Evolutionary conservation across 2,888 invertebrate species (phyloP), one percentile per base, ranked within the genome.

Genomic region (Ptycholaimellus sp.): DNA sequence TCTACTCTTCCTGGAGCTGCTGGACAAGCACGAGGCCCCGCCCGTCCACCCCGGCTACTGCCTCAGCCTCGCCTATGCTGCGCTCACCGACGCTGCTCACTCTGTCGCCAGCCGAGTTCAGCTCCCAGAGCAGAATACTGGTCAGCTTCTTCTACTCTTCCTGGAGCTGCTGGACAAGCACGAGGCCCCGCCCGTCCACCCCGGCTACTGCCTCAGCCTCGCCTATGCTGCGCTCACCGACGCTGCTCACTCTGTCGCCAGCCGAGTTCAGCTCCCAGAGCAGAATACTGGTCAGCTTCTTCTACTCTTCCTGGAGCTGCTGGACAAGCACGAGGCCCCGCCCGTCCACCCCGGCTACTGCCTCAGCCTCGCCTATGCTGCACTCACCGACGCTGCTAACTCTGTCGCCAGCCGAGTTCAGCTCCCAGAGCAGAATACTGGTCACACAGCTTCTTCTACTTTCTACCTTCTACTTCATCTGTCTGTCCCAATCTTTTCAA

Each of bases 41-140:
- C 61, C 70, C 11, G 77, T 93, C 46, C 80, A 81, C n/a, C 87
- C 93, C 45, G 90, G 93, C 1, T 96, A 93, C 62, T 85, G 87
- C 3, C 76, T 96, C 41, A 87, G 90, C 0, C 72, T 93, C 29
- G 83, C 87, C 0, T 90, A 85, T 62, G 78, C 81, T 3, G 81
- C 83, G 57, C 68, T 93, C 30, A 67, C 87, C 57, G 90, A 90
- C 59, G 74, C 82, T 45, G 79, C 87, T 36, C 70, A 80, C 6
- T n/a, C n/a, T n/a, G n/a, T n/a, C n/a, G n/a, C n/a, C n/a, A n/a
- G n/a, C n/a, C n/a, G n/a, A n/a, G n/a, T n/a, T n/a, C n/a, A n/a
- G n/a, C n/a, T n/a, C n/a, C n/a, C n/a, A n/a, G n/a, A n/a, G n/a
- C n/a, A n/a, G n/a, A n/a, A n/a, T n/a, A n/a, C n/a, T n/a, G n/a